Percentiles rank a stretch among this genome's conserved stretches.
Conservation (phyloP, 2,797 vertebrate genomes). For the Chromobotia macracanthus region DNA sequence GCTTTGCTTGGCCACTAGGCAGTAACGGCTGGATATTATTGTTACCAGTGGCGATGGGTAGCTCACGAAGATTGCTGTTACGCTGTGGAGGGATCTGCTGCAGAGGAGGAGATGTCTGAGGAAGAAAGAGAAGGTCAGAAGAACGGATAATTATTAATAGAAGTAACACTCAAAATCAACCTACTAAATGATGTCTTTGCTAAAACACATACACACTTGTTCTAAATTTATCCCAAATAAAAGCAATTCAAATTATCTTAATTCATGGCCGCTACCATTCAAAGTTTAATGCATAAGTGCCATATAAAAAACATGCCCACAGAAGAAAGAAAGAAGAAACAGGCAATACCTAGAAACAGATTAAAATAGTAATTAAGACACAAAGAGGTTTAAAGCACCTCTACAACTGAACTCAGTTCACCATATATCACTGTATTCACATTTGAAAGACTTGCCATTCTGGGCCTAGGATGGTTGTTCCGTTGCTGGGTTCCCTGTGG, state of each 20-base stretch:
- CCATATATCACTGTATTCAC: neutral
- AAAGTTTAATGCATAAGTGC: neutral
- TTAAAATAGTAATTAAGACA: neutral
- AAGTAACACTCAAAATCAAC: no score
- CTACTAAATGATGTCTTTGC: no score
- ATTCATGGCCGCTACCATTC: neutral
- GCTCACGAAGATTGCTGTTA: conserved; percentile 93
- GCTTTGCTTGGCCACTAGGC: conserved; percentile 79
- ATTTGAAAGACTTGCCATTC: conserved; percentile 81
- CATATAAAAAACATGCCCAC: neutral
- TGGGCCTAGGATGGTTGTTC: conserved; percentile 79
- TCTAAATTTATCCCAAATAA: no score
- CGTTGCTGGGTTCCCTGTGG: conserved; percentile 80
- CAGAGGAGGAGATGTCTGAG: conserved; percentile 81
- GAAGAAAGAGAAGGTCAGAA: conserved; percentile 33
- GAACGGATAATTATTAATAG: neutral
- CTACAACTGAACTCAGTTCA: neutral
- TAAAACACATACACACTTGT: no score
- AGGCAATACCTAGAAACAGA: neutral
- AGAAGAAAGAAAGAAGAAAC: neutral
- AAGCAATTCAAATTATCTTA: no score
- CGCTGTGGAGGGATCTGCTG: conserved; percentile 82
- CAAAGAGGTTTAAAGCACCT: no score
- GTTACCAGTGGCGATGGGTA: conserved; percentile 88
- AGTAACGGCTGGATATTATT: conserved; percentile 70